Percentiles rank a stretch among this genome's conserved stretches.
phyloP scores from a whole-genome alignment of 2,888 invertebrate genomes.

The Drosophila borealis region DNA sequence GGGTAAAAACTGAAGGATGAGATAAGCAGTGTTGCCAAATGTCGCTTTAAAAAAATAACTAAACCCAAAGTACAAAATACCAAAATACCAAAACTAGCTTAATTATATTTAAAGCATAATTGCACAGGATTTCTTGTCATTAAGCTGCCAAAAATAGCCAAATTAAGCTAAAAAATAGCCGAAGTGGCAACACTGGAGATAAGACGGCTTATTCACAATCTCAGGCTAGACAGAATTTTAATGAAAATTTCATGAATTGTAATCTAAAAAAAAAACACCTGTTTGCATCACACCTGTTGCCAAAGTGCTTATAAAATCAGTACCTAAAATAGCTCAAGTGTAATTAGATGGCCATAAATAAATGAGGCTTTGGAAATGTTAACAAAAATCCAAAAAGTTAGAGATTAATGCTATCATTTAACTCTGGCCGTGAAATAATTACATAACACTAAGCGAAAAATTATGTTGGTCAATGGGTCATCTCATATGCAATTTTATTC shows the following conservation, averaged over 20 bases:
- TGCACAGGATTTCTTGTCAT: too few relatives aligned
- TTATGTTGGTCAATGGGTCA: conserved; percentile 61
- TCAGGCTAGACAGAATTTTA: conserved; percentile 3
- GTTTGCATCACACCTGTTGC: conserved; percentile 4
- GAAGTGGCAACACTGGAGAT: neutral
- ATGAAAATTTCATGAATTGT: neutral
- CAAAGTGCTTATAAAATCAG: conserved; percentile 1
- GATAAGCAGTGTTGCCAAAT: neutral
- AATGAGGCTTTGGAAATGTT: neutral
- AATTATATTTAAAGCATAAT: too few relatives aligned
- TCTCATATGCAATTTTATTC: conserved; percentile 11
- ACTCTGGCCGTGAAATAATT: conserved; percentile 15
- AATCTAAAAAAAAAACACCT: conserved; percentile 3
- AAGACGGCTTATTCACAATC: neutral
- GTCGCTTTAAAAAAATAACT: too few relatives aligned
- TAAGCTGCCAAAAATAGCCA: too few relatives aligned
- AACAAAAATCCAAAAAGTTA: neutral
- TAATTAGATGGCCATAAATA: neutral
- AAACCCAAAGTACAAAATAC: too few relatives aligned
- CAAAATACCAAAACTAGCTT: too few relatives aligned
- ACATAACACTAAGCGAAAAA: conserved; percentile 6
- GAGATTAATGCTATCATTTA: conserved; percentile 1
- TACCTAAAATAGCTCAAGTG: neutral
- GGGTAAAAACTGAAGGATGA: neutral
- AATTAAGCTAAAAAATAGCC: too few relatives aligned